phyloP scores from a whole-genome alignment of 1,140 invertebrate genomes.

The Micrasema longulum region DNA sequence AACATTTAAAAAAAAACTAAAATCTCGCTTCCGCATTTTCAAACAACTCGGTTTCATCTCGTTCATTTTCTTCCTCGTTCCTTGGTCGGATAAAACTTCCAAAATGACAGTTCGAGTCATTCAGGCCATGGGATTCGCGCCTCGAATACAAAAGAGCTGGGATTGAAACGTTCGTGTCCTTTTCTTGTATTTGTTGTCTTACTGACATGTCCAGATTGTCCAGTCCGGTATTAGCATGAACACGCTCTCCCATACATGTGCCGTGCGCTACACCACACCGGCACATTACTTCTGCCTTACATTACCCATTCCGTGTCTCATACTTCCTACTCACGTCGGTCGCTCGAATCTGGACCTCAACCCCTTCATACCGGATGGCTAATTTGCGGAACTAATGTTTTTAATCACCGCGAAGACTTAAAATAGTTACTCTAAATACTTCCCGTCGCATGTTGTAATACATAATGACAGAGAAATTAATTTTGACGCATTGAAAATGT shows the following conservation, averaged over 20 bases:
- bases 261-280: too few species aligned
- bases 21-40: too few species aligned
- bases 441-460: too few species aligned
- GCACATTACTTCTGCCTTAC: too few species aligned
- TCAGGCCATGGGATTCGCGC: constrained; percentile 38
- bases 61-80: background rate
- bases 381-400: constrained; percentile 24
- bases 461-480: too few species aligned
- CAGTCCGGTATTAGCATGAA: constrained; percentile 24
- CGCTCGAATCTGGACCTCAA: background rate
- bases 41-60: too few species aligned
- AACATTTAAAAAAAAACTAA: too few species aligned
- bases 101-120: constrained; percentile 44
- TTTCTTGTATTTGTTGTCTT: constrained; percentile 31
- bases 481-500: too few species aligned
- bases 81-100: background rate
- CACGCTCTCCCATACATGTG: constrained; percentile 17
- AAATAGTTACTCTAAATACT: constrained; percentile 10
- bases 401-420: constrained; percentile 14
- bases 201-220: constrained; percentile 37
- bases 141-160: background rate
- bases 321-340: background rate
- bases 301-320: background rate
- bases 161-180: constrained; percentile 38
- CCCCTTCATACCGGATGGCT: constrained; percentile 26